phyloP scores from a whole-genome alignment of 2,113 vertebrate species.

The Tauraco erythrolophus region DNA sequence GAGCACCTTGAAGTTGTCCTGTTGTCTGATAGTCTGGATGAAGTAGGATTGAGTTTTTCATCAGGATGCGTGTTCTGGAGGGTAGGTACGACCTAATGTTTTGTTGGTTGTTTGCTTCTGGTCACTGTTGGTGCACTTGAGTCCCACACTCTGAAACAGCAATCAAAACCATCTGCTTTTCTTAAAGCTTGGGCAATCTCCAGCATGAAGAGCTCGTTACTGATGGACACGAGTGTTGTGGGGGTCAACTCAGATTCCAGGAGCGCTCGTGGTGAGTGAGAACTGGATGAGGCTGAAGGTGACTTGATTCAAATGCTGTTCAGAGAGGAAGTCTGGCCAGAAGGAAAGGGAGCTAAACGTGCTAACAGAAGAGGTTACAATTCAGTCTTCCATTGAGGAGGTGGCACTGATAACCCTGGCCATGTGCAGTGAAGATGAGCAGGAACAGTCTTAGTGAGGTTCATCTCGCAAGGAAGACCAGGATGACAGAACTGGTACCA shows the following conservation, averaged over 20 bases:
- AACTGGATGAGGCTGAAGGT: neutral
- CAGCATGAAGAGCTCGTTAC: too few relatives aligned
- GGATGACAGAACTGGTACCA: neutral
- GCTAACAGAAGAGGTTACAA: neutral
- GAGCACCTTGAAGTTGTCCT: neutral
- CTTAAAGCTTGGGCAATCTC: too few relatives aligned
- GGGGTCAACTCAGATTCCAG: neutral
- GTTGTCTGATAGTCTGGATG: neutral
- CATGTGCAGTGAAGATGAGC: neutral
- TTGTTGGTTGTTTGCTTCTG: too few relatives aligned
- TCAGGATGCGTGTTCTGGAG: neutral
- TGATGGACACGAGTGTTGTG: neutral
- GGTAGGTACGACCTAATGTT: fast-evolving
- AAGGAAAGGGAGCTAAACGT: neutral
- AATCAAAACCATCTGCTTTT: too few relatives aligned
- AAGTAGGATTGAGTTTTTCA: neutral
- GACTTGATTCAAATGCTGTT: neutral
- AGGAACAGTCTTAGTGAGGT: neutral
- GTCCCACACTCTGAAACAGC: too few relatives aligned
- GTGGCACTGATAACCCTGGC: too few relatives aligned
- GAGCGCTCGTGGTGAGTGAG: neutral
- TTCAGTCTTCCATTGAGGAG: neutral
- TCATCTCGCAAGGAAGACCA: neutral
- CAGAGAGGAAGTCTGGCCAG: neutral
- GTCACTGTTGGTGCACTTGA: neutral